A percentile compares a stretch with the other conserved stretches of the same genome.
phyloP scores from a whole-genome alignment of 2,797 vertebrate genomes.

The Mormyrus proboscirostris region DNA sequence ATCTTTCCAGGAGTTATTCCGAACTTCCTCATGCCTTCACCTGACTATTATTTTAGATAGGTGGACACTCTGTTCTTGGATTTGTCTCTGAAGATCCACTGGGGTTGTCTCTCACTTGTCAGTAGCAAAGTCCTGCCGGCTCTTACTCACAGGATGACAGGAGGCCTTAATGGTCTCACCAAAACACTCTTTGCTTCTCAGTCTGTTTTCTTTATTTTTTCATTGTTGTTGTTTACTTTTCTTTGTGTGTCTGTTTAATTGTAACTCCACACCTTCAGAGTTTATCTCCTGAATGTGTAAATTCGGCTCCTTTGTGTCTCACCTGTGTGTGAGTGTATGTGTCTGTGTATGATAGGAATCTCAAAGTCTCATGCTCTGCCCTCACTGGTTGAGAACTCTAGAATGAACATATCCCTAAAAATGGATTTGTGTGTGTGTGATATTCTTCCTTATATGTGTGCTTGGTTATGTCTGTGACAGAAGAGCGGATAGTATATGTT shows the following conservation, averaged over 20 bases:
- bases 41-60: neutral
- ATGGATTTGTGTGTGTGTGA: neutral
- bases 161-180: neutral
- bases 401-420: neutral
- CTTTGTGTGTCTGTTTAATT: neutral
- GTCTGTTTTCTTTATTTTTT: neutral
- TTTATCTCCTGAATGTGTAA: neutral
- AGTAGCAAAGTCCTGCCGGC: neutral
- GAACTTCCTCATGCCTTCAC: neutral
- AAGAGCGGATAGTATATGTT: neutral
- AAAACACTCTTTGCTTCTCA: neutral
- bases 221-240: neutral
- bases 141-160: neutral
- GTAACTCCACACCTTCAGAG: neutral
- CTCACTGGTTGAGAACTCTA: neutral
- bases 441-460: neutral
- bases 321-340: neutral
- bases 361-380: neutral
- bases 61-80: neutral
- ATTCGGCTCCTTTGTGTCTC: neutral
- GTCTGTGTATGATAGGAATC: neutral
- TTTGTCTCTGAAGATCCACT: neutral
- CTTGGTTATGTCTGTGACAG: neutral
- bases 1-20: neutral
- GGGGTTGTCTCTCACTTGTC: neutral